phyloP scores from a whole-genome alignment of 2,113 vertebrate genomes.

The Nansenia antarctica region DNA sequence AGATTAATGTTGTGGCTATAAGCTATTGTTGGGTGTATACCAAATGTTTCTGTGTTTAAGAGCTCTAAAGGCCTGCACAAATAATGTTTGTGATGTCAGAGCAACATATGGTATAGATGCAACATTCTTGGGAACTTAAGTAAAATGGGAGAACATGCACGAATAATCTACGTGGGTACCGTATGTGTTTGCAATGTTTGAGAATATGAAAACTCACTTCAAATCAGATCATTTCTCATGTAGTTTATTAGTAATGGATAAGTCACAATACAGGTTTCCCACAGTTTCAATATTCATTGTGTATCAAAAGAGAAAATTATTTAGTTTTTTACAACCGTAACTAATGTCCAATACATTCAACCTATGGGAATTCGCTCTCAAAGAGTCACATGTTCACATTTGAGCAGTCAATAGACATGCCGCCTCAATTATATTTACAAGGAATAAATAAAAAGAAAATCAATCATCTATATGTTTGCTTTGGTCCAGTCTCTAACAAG shows the following conservation, averaged over 20 bases:
- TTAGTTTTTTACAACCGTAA: constrained; percentile 6
- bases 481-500: neutral
- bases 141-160: neutral
- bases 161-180: too few relatives aligned
- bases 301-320: neutral
- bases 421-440: constrained; percentile 7
- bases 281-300: neutral
- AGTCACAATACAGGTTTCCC: neutral
- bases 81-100: neutral
- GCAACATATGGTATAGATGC: neutral
- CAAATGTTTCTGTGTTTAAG: too few relatives aligned
- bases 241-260: neutral
- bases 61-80: too few relatives aligned
- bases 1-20: too few relatives aligned
- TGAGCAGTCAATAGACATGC: constrained; percentile 15
- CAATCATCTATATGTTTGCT: neutral
- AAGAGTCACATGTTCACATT: constrained; percentile 10
- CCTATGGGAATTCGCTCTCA: constrained; percentile 1
- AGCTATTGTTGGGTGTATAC: too few relatives aligned
- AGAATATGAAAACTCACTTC: too few relatives aligned
- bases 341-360: neutral
- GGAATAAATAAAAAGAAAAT: neutral
- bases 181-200: too few relatives aligned
- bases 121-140: neutral
- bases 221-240: neutral